Evolutionary conservation across 2,113 vertebrate genomes (phyloP).

Genomic region (Tyrannus savana): DNA sequence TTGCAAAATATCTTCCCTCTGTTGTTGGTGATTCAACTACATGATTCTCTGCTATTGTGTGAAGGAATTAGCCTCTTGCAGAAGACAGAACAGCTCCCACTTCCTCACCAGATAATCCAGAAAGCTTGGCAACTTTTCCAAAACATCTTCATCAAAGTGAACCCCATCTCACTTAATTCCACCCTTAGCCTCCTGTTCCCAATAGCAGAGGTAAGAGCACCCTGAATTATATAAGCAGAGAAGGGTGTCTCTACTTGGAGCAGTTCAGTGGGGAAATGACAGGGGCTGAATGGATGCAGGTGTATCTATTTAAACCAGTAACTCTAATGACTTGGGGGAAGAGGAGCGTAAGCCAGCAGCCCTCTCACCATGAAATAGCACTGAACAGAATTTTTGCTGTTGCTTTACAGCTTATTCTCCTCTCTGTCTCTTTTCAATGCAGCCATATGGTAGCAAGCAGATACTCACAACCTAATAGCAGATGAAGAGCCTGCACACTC

Average conservation of each 20-base stretch:
- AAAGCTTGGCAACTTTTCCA: not conserved
- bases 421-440: constrained; percentile 1
- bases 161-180: not conserved
- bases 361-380: not conserved
- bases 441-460: constrained; percentile 32
- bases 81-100: not conserved
- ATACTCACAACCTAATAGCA: not conserved
- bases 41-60: not conserved
- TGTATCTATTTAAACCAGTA: not conserved
- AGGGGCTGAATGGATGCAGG: not conserved
- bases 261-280: not conserved
- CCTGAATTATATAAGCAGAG: not conserved
- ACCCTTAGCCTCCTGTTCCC: not conserved
- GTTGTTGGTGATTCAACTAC: not conserved
- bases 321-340: not conserved
- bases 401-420: constrained; percentile 28
- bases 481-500: not conserved
- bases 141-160: constrained; percentile 28
- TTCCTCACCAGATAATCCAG: not conserved
- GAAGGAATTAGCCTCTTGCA: constrained; percentile 17
- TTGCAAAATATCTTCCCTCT: constrained; percentile 62
- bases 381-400: not conserved
- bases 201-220: not conserved
- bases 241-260: not conserved
- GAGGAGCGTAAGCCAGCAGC: not conserved